These are phyloP conservation scores for Troilus luridus DNA, from an alignment of 2,888 invertebrate genomes.

Conservation along the genomic window DNA sequence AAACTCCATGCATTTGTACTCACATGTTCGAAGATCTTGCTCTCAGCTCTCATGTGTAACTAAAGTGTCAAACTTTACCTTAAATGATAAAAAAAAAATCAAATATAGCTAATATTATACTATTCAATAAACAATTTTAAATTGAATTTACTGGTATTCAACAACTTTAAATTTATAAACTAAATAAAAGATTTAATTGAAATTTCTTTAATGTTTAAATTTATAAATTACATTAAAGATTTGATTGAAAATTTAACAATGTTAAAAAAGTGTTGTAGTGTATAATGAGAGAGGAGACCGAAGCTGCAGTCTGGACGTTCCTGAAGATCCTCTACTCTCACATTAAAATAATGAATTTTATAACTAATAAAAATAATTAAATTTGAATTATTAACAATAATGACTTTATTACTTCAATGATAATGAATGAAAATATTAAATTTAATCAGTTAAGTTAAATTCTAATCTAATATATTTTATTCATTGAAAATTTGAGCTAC, in stretches of 20 bases:
- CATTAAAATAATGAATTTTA: background rate
- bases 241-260: no score
- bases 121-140: background rate
- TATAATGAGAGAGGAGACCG: background rate
- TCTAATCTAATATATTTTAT: no score
- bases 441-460: background rate
- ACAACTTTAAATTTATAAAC: no score
- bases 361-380: no score
- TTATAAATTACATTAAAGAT: no score
- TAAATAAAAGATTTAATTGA: no score
- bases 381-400: no score
- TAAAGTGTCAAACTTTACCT: background rate
- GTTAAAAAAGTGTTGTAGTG: background rate
- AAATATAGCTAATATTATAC: no score
- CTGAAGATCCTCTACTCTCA: background rate
- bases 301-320: background rate
- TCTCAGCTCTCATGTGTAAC: background rate
- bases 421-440: background rate
- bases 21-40: background rate
- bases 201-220: background rate
- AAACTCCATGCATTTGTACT: background rate
- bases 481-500: no score
- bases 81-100: background rate
- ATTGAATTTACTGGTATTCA: no score
- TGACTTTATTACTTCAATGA: background rate